phyloP scores from a whole-genome alignment of 2,113 vertebrate species.

The Embiotoca jacksoni region DNA sequence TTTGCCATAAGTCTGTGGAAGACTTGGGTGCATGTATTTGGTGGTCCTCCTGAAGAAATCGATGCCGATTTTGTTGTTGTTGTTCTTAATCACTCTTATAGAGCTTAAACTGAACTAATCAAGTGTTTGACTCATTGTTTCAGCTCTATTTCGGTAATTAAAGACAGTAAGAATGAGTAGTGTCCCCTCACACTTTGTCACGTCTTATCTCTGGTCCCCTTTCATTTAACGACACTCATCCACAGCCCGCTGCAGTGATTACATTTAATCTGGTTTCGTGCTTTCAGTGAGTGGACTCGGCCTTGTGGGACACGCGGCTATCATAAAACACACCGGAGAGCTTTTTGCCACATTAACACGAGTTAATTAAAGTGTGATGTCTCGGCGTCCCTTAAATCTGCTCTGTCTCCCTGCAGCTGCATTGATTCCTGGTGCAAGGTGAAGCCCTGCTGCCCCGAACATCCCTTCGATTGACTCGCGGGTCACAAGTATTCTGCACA shows the following conservation, averaged over 20 bases:
- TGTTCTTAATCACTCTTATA: no score
- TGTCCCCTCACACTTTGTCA: no score
- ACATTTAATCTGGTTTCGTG: conserved; percentile 12
- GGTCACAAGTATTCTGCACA: conserved; percentile 50
- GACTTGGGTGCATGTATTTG: no score
- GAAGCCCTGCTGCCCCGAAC: conserved; percentile 87
- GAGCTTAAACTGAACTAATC: no score
- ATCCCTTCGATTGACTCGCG: conserved; percentile 84
- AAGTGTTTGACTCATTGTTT: background rate
- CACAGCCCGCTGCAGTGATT: background rate
- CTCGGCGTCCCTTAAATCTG: background rate
- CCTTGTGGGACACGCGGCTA: background rate
- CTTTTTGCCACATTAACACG: background rate
- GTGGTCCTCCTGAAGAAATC: no score
- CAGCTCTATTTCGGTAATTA: background rate
- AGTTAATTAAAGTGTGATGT: conserved; percentile 4
- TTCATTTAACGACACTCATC: background rate
- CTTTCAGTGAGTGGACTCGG: conserved; percentile 18
- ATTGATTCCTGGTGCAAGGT: conserved; percentile 87
- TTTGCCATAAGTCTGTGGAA: no score
- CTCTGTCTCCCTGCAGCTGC: conserved; percentile 74
- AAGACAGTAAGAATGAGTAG: background rate
- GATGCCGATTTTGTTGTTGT: no score
- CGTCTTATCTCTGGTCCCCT: background rate
- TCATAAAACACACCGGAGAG: background rate